Percentiles rank a stretch among this genome's conserved stretches.
Evolutionary conservation across 1,140 invertebrate genomes (phyloP).

Genomic region (Cecropterus lyciades): DNA sequence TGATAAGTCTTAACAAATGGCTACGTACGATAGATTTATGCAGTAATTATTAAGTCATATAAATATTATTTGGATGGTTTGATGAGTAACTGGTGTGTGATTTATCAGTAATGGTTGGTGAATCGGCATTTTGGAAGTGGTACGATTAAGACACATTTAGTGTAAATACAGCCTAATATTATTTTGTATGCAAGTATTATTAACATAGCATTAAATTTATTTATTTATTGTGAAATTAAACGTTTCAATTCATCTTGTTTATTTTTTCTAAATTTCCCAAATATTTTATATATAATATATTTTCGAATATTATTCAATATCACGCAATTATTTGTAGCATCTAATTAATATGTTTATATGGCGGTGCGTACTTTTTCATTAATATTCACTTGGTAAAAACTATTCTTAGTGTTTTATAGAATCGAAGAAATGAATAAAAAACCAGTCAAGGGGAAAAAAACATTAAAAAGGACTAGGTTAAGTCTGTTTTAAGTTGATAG

Average conservation of each 20-base stretch:
- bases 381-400: too few relatives aligned
- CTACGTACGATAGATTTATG: not conserved
- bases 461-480: too few relatives aligned
- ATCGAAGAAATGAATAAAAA: too few relatives aligned
- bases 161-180: constrained; percentile 52
- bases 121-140: constrained; percentile 3
- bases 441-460: too few relatives aligned
- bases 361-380: too few relatives aligned
- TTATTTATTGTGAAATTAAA: constrained; percentile 54
- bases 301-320: too few relatives aligned
- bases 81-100: constrained; percentile 5
- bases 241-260: constrained; percentile 8
- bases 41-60: constrained; percentile 11
- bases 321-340: too few relatives aligned
- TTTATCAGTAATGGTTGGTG: constrained; percentile 1
- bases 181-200: constrained; percentile 47
- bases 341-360: too few relatives aligned
- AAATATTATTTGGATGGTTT: constrained; percentile 15
- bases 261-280: not conserved
- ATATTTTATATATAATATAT: too few relatives aligned
- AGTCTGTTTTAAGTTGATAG: too few relatives aligned
- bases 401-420: too few relatives aligned
- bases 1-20: constrained; percentile 34
- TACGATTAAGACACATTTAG: constrained; percentile 2
- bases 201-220: constrained; percentile 52